phyloP scores from a whole-genome alignment of 2,888 invertebrate species.

The Disparrhopalites patrizii region DNA sequence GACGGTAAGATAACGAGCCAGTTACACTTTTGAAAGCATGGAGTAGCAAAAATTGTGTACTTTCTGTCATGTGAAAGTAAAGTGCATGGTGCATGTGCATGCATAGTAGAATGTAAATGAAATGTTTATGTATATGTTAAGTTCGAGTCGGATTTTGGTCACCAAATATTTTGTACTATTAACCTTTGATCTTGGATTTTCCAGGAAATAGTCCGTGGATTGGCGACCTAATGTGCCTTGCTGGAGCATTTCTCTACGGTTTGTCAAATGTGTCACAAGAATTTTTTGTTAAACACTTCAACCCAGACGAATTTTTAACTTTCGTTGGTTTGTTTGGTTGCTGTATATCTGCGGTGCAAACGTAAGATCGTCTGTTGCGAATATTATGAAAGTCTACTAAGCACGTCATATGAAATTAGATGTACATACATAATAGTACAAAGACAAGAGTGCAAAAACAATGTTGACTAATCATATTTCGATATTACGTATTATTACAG shows the following conservation, averaged over 20 bases:
- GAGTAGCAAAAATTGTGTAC: not conserved
- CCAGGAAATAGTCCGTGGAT: slow-evolving; percentile 72
- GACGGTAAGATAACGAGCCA: slow-evolving; percentile 6
- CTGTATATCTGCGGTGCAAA: slow-evolving; percentile 70
- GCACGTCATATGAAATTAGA: not conserved
- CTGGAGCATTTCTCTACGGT: slow-evolving; percentile 73
- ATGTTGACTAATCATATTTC: too few species aligned
- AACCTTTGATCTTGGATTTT: slow-evolving; percentile 49
- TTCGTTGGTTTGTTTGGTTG: slow-evolving; percentile 76
- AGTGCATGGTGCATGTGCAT: not conserved
- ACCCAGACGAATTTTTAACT: slow-evolving; percentile 67
- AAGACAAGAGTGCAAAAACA: not conserved
- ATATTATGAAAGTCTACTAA: not conserved
- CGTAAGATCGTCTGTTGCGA: slow-evolving; percentile 59
- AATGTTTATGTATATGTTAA: not conserved
- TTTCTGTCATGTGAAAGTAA: not conserved
- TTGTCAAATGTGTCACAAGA: slow-evolving; percentile 76
- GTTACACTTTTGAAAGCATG: not conserved
- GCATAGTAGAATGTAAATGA: not conserved
- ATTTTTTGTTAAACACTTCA: slow-evolving; percentile 69
- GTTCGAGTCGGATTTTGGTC: not conserved
- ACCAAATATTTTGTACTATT: too few species aligned
- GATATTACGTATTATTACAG: too few species aligned
- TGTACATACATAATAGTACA: not conserved
- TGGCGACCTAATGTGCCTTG: slow-evolving; percentile 76